Evolutionary conservation across 53 echinoderm and acorn worm genomes (phyloP).

Genomic region (Echinometra lucunter): DNA sequence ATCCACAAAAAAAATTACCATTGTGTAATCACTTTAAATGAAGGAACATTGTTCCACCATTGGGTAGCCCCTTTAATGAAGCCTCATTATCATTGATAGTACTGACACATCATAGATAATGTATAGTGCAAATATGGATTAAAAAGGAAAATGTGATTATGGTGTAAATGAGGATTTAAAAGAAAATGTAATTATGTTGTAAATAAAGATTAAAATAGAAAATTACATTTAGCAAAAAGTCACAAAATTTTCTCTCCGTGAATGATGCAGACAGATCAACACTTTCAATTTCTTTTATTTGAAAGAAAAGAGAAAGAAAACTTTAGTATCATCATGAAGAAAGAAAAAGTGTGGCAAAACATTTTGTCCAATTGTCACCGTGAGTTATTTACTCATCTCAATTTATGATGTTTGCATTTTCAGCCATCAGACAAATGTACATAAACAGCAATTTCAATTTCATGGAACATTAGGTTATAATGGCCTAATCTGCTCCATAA

Average conservation of each 20-base stretch:
- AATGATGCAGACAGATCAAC: no score
- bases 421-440: background rate
- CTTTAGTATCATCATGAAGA: background rate
- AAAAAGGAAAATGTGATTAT: background rate
- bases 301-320: background rate
- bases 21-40: no score
- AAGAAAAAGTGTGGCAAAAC: background rate
- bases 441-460: background rate
- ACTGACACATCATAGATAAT: no score
- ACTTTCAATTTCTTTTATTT: background rate
- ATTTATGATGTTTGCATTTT: background rate
- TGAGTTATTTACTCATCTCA: background rate
- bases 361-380: background rate
- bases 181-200: background rate
- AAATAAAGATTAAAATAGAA: no score
- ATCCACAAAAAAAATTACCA: no score
- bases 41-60: no score
- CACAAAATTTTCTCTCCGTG: background rate
- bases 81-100: no score
- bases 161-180: background rate
- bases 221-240: no score
- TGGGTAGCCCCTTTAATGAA: no score
- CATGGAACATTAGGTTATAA: background rate
- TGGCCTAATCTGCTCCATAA: background rate
- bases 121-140: no score